Evolutionary conservation across 2,113 vertebrate species (phyloP), one percentile per base, ranked within the genome.

Genomic region (Vulpes ferrilata): DNA sequence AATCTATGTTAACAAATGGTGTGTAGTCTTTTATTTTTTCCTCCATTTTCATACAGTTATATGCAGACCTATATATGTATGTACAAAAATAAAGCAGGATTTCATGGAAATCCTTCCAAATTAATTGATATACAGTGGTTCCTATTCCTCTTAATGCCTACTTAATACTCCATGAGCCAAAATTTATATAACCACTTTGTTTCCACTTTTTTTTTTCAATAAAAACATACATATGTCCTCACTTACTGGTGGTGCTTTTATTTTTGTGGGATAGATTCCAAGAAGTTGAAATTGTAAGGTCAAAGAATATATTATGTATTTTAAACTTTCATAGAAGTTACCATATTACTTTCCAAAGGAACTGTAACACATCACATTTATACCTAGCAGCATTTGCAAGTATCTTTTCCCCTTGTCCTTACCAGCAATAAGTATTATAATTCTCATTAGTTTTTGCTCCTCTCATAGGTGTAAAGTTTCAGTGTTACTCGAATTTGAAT

Each of bases 401-500:
- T 48, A 55, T 71, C 19, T 83, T 53, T 83, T 79, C 35, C 9
- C 9, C 3, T 3, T 81, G 25, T 90, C 78, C 65, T n/a, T 86
- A 57, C 59, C 27, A 23, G 32, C 32, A 87, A 8, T 71, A 64
- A 38, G 20, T 88, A 51, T 85, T 87, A 27, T 25, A 65, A 74
- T 91, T 93, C 73, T 95, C 57, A 59, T 93, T 80, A 82, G 67
- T n/a, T 90, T 95, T 95, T 83, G 43, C 25, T 69, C 30, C 60
- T 90, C 83, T 91, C 11, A 32, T 80, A 85, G 17, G 64, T 79
- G 25, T 67, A 80, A 92, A 85, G 59, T 62, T 93, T 73, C 32
- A 71, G n/a, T 91, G 65, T 93, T 95, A 89, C 25, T 92, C 95
- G 82, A 86, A 90, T 84, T 94, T 96, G 10, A 22, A 51, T 74